These are phyloP conservation scores for Turdus rufiventris DNA, from an alignment of 2,113 vertebrate genomes.

Conservation along the genomic window DNA sequence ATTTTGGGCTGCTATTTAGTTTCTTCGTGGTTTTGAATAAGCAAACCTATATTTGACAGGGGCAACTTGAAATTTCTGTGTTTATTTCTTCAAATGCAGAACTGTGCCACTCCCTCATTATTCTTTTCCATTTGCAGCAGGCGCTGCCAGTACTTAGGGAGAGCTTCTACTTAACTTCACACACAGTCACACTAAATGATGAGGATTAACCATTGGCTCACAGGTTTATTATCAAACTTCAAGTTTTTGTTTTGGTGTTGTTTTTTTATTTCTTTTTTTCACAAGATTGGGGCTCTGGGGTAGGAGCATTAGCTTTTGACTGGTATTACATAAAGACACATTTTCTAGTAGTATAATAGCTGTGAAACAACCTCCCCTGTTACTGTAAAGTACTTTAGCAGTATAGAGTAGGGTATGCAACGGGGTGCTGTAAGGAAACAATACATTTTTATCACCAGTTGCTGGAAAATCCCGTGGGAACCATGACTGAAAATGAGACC, in stretches of 20 bases:
- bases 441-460: not conserved
- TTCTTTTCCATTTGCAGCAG: not conserved
- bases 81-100: not conserved
- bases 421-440: not conserved
- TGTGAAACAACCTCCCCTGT: not conserved
- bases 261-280: not conserved
- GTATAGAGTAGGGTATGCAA: not conserved
- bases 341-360: not conserved
- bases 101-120: not conserved
- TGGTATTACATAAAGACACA: not conserved
- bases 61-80: not conserved
- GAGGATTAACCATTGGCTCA: not conserved
- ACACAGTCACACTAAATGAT: not conserved
- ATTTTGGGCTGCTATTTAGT: not conserved
- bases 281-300: not conserved
- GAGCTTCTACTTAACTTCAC: not conserved
- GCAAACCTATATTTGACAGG: fast-evolving
- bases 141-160: not conserved
- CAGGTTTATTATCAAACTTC: not conserved
- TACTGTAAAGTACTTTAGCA: not conserved
- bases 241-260: not conserved
- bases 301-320: not conserved
- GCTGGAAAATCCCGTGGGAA: not conserved
- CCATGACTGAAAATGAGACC: not conserved
- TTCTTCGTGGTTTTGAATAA: not conserved